Evolutionary conservation across 2,797 vertebrate species (phyloP).

Genomic region (Catostomus latipinnis): DNA sequence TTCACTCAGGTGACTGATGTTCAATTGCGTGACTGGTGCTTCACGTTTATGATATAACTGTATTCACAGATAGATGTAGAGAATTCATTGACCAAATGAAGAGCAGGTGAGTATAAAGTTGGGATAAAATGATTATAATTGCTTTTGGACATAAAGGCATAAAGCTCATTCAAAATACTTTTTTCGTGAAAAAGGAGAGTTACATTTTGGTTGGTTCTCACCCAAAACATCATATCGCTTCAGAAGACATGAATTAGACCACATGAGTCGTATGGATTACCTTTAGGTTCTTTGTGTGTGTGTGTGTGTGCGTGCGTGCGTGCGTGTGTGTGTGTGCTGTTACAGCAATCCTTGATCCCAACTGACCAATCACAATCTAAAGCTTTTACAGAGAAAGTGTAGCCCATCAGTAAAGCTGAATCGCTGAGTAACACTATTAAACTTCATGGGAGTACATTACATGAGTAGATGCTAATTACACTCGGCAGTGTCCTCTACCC

Average conservation of each 20-base stretch:
- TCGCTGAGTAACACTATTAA: constrained; percentile 44
- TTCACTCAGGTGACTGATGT: constrained; percentile 5
- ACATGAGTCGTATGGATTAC: no score
- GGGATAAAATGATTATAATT: neutral
- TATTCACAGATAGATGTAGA: no score
- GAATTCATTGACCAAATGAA: neutral
- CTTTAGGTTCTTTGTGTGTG: no score
- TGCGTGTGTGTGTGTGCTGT: constrained; percentile 12
- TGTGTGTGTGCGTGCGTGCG: neutral
- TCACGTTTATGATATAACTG: no score
- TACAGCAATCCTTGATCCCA: constrained; percentile 33
- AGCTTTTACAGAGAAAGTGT: constrained; percentile 37
- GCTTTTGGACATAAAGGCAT: no score
- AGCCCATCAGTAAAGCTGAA: constrained; percentile 43
- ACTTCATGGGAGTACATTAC: constrained; percentile 50
- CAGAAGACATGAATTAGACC: no score
- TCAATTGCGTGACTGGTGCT: neutral
- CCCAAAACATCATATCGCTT: no score
- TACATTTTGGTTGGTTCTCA: no score
- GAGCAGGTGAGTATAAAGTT: neutral
- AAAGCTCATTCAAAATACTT: no score
- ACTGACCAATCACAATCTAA: constrained; percentile 40
- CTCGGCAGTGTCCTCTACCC: constrained; percentile 7
- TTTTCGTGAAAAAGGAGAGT: no score
- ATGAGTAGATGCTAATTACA: constrained; percentile 52